Conservation (phyloP, 2,888 invertebrate genomes). For the Phengaris arion region DNA sequence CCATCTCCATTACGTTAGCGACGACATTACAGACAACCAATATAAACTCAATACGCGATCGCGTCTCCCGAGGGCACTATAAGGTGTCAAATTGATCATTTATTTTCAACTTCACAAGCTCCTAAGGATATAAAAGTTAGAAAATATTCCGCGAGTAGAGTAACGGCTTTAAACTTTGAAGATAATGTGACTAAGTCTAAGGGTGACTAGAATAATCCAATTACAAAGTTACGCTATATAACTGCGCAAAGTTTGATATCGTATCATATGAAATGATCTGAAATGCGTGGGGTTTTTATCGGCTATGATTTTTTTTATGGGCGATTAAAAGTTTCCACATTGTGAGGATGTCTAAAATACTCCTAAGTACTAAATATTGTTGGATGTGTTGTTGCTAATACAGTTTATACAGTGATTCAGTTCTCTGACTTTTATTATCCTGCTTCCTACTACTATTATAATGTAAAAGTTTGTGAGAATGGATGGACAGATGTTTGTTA, state of each 20-base stretch:
- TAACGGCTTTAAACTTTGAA: neutral
- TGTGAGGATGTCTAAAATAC: neutral
- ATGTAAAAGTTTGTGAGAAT: too few relatives aligned
- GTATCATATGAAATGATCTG: constrained; percentile 11
- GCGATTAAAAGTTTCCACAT: neutral
- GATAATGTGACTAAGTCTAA: constrained; percentile 18
- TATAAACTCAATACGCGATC: constrained; percentile 24
- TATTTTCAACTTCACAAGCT: constrained; percentile 22
- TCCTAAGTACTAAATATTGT: neutral
- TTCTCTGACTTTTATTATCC: too few relatives aligned
- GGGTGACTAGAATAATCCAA: constrained; percentile 21
- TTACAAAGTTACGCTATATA: constrained; percentile 9
- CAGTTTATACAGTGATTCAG: too few relatives aligned
- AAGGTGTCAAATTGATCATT: constrained; percentile 28
- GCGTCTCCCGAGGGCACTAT: constrained; percentile 15
- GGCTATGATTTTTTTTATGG: constrained; percentile 7
- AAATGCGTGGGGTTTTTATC: neutral
- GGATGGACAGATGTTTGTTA: too few relatives aligned
- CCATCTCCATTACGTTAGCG: neutral
- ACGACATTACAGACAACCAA: constrained; percentile 16
- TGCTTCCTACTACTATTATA: too few relatives aligned
- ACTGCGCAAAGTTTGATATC: neutral
- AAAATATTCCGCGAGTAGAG: constrained; percentile 13
- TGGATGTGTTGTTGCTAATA: too few relatives aligned
- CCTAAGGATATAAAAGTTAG: constrained; percentile 16